A percentile compares a stretch with the other conserved stretches of the same genome.
Conservation (phyloP, 2,888 invertebrate species). For the Brenthis ino region DNA sequence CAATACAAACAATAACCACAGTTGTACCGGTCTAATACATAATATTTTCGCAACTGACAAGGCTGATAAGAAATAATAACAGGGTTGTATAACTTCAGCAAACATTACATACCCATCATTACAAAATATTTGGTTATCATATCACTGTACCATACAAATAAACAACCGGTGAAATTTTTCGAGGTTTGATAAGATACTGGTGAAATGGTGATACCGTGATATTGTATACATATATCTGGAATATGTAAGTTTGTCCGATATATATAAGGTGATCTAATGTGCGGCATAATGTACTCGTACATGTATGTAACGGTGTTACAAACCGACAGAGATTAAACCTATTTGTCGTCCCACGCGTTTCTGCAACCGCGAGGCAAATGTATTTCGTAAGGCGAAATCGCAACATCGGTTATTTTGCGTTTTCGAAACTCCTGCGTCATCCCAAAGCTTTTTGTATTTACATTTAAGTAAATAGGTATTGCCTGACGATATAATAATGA, state of each 20-base stretch:
- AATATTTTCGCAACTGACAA: slow-evolving; percentile 41
- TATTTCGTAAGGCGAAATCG: slow-evolving; percentile 78
- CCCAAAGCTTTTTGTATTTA: slow-evolving; percentile 63
- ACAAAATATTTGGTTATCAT: slow-evolving; percentile 70
- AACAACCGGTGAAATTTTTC: slow-evolving; percentile 67
- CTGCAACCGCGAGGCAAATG: slow-evolving; percentile 72
- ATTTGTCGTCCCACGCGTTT: slow-evolving; percentile 78
- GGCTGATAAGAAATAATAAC: slow-evolving; percentile 42
- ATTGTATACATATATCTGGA: not conserved
- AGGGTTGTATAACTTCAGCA: slow-evolving; percentile 53
- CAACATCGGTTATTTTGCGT: slow-evolving; percentile 80
- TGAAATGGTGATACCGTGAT: slow-evolving; percentile 57
- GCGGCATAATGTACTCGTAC: slow-evolving; percentile 38
- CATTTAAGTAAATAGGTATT: slow-evolving; percentile 40
- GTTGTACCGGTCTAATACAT: slow-evolving; percentile 17
- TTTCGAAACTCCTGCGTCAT: slow-evolving; percentile 80
- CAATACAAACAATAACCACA: slow-evolving; percentile 22
- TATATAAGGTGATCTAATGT: slow-evolving; percentile 13
- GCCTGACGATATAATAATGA: slow-evolving; percentile 18
- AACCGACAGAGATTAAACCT: slow-evolving; percentile 70
- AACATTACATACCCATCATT: slow-evolving; percentile 53
- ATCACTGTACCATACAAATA: slow-evolving; percentile 64
- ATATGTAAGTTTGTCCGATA: not conserved
- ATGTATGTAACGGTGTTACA: slow-evolving; percentile 49
- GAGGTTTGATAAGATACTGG: slow-evolving; percentile 66